phyloP scores from a whole-genome alignment of 2,888 invertebrate species.

The Lithosia quadra region DNA sequence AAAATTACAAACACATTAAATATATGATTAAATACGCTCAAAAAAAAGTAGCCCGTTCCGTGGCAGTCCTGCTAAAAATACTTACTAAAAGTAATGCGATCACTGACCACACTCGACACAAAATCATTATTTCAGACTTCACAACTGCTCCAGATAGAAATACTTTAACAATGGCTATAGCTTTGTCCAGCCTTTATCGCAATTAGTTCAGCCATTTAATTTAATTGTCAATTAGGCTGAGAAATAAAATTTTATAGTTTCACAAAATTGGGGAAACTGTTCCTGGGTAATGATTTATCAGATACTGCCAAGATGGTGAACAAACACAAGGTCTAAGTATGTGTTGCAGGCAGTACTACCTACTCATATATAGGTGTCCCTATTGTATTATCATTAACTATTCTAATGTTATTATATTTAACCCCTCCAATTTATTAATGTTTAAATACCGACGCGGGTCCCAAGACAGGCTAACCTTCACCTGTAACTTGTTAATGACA shows the following conservation, averaged over 20 bases:
- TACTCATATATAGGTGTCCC: not conserved
- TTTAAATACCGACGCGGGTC: not conserved
- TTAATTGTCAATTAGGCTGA: slow-evolving; percentile 23
- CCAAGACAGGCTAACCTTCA: not conserved
- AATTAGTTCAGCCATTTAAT: slow-evolving; percentile 34
- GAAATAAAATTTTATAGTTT: slow-evolving; percentile 26
- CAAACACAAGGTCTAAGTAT: not conserved
- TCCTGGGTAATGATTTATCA: not conserved
- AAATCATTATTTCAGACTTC: slow-evolving; percentile 28
- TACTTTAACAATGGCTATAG: slow-evolving; percentile 14
- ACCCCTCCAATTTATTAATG: not conserved
- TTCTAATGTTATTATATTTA: not conserved
- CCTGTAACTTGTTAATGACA: not conserved
- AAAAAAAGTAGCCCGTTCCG: not conserved
- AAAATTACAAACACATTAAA: no score
- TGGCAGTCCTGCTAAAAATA: not conserved
- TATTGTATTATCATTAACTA: not conserved
- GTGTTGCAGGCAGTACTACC: not conserved
- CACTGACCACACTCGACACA: slow-evolving; percentile 34
- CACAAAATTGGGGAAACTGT: not conserved
- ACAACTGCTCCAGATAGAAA: slow-evolving; percentile 23
- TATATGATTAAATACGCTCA: no score
- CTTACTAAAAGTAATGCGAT: slow-evolving; percentile 45
- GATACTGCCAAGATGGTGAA: not conserved
- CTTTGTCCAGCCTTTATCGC: slow-evolving; percentile 15